Evolutionary conservation across 1,140 invertebrate genomes (phyloP), one percentile per base, ranked within the genome.

Genomic region (Nilaparvata lugens): DNA sequence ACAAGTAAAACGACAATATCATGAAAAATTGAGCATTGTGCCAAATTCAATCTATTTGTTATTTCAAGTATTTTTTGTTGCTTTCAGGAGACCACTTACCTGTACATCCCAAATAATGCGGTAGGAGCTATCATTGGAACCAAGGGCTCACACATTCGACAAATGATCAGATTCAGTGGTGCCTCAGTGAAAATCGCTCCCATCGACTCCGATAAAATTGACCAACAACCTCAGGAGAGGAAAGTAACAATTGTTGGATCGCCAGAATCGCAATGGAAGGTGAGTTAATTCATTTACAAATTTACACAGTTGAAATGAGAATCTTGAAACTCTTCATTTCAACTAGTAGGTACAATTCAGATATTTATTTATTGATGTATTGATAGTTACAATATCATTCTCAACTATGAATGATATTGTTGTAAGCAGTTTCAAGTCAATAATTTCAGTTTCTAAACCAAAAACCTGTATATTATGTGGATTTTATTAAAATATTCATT

Each of bases 91-190:
- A 93, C 91, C 3, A 91, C 91, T 9, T 93, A 87, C 72, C 78
- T 98, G 57, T 98, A 96, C 78, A 95, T 98, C 77, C 96, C 96
- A 25, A 97, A 97, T 71, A 93, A 91, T 70, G 92, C 93, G 54
- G 95, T 98, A 18, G 96, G 96, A 45, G 95, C 95, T 52, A 94
- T 97, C 48, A 98, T 98, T 68, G 96, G 96, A 56, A 95, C 93
- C 13, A 97, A 95, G 71, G 95, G 95, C 24, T 90, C 90, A 2
- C 91, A 97, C 73, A 98, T 98, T 66, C 87, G 95, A 63, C 96
- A 95, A 73, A 96, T 98, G 64, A 98, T 97, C 69, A 85, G 93
- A 68, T 93, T 95, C 74, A 96, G 94, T 64, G 92, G 91, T 62
- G 95, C 95, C 51, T 91, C 88, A 58, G 91, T 98, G 0, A 95